Evolutionary conservation across 2,113 vertebrate species (phyloP), one percentile per base, ranked within the genome.

Genomic region (Rhodinocichla rosea): DNA sequence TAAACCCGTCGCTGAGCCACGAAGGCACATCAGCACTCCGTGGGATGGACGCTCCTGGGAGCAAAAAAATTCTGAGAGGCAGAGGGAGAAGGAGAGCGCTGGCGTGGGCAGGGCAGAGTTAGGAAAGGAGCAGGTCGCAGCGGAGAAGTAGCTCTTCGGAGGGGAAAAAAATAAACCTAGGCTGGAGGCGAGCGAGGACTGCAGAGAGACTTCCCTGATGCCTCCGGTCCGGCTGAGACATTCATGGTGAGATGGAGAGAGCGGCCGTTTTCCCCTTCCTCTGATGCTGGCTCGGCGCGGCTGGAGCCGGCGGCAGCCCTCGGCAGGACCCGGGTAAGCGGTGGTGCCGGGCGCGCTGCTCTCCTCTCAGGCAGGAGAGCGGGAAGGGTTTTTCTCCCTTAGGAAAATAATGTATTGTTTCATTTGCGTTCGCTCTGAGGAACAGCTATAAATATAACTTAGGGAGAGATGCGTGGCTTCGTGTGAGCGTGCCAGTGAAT

Each of bases 311-410:
- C 80, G 62, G 94, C 94, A 94, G 84, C 94, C 91, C 92, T 92
- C 94, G 60, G 92, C 95, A 89, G 78, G 92, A 96, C 86, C 55
- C 63, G 71, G 96, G 97, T 97, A 97, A 96, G 97, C 95, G 89
- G 94, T 74, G 53, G 81, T 40, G 87, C 91, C 10, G 82, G 84
- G 57, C 2, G 69, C 33, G 19, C 81, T 83, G 83, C 82, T 94
- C 88, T 75, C 40, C 63, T 74, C 56, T 6, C 59, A 17, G 35
- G 93, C 87, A 32, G 32, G 67, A 65, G 52, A 92, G 42, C 9
- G 75, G 83, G 80, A 86, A 92, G 50, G 92, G 55, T 5, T 76
- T 62, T 81, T 92, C 71, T 52, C 17, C 37, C 80, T 70, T 52
- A 73, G 53, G 42, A 94, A 94, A 89, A 94, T 37, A 68, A 86